Conservation (phyloP, 2,113 vertebrate genomes). For the Cairina moschata region DNA sequence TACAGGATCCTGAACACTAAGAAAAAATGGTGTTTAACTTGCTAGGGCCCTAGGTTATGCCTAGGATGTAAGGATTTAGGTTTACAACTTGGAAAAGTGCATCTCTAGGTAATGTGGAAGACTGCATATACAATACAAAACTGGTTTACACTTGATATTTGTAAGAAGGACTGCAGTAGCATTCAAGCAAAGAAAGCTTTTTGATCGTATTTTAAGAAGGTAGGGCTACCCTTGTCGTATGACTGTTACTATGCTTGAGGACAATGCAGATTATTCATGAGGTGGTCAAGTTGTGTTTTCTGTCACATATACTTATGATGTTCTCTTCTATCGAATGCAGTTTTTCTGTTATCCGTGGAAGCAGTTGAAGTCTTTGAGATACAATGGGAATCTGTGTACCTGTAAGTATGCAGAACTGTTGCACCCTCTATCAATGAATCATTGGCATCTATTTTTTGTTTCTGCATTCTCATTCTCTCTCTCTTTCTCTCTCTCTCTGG, state of each 20-base stretch:
- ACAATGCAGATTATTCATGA: not conserved
- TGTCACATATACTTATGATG: not conserved
- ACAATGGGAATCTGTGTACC: not conserved
- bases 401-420: not conserved
- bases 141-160: not conserved
- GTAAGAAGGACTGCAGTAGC: not conserved
- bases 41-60: not conserved
- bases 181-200: not conserved
- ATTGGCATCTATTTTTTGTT: not conserved
- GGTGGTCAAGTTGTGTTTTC: not conserved
- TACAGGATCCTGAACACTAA: not conserved
- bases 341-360: not conserved
- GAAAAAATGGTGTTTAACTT: not conserved
- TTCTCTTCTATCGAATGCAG: not conserved
- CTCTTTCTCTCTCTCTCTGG: not conserved
- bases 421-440: not conserved
- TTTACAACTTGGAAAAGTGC: not conserved
- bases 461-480: not conserved
- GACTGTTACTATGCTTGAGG: not conserved
- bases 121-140: not conserved
- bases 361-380: not conserved
- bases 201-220: not conserved
- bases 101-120: not conserved
- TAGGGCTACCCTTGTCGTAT: not conserved
- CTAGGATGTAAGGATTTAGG: too few relatives aligned